Conservation (phyloP, 2,113 vertebrate species). For the Pangasianodon hypophthalmus region DNA sequence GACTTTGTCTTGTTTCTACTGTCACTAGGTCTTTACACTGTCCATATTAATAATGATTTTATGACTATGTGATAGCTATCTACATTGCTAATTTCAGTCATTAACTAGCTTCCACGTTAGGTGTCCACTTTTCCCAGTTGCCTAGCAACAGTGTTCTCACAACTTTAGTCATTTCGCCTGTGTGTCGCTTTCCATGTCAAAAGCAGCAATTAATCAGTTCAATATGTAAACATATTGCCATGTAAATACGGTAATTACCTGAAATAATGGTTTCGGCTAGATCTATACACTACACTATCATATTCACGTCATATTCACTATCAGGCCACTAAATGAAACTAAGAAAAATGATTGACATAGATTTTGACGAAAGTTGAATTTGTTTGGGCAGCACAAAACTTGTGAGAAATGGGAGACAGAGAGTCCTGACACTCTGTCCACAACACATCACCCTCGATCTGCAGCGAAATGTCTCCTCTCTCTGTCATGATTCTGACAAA, state of each 20-base stretch:
- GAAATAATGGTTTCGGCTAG: neutral
- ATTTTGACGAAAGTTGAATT: neutral
- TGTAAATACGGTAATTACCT: neutral
- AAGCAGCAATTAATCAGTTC: neutral
- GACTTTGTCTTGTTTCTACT: neutral
- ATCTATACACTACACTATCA: neutral
- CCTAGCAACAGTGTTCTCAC: conserved; percentile 4
- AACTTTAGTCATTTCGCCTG: neutral
- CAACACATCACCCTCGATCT: neutral
- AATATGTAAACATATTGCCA: neutral
- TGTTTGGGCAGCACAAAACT: neutral
- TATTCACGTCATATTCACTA: neutral
- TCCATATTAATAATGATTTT: neutral
- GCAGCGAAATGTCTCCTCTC: neutral
- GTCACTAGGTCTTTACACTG: neutral
- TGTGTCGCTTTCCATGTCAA: neutral
- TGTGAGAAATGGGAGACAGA: neutral
- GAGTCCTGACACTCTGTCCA: neutral
- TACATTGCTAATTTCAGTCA: conserved; percentile 6
- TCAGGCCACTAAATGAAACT: neutral
- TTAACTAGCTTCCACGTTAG: neutral
- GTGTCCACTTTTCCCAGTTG: conserved; percentile 23
- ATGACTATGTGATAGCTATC: neutral
- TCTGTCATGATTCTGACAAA: neutral
- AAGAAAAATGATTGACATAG: neutral